These are phyloP conservation scores for Tichodroma muraria DNA, from an alignment of 2,113 vertebrate genomes.

Conservation along the genomic window DNA sequence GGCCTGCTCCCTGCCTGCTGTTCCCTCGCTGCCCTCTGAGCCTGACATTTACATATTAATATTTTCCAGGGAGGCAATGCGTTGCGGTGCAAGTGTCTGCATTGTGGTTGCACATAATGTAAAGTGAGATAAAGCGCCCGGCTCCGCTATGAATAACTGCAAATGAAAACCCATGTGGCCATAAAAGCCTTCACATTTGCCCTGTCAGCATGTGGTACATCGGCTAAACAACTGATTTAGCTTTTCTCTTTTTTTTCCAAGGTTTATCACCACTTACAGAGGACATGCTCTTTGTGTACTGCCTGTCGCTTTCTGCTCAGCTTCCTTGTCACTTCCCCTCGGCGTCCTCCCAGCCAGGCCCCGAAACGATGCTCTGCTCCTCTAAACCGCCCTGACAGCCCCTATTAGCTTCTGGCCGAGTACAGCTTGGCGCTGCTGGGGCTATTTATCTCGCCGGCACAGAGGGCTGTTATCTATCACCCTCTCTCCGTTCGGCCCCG, in stretches of 20 bases:
- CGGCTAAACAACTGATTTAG: conserved; percentile 64
- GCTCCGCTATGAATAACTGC: conserved; percentile 67
- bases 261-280: conserved; percentile 74
- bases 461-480: conserved; percentile 47
- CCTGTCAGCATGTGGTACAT: conserved; percentile 70
- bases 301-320: conserved; percentile 61
- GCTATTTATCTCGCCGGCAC: conserved; percentile 69
- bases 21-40: conserved; percentile 64
- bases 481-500: neutral
- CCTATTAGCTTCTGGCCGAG: conserved; percentile 33
- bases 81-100: conserved; percentile 60
- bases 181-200: conserved; percentile 66
- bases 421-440: conserved; percentile 41
- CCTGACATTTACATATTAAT: conserved; percentile 75
- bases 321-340: conserved; percentile 67
- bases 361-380: conserved; percentile 44
- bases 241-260: conserved; percentile 14
- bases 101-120: conserved; percentile 67
- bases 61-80: conserved; percentile 63
- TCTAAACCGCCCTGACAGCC: conserved; percentile 49
- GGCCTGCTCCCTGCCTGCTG: neutral
- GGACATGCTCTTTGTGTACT: conserved; percentile 69
- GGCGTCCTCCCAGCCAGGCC: conserved; percentile 8
- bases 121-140: conserved; percentile 70
- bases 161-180: conserved; percentile 64